A percentile compares a stretch with the other conserved stretches of the same genome.
Conservation (phyloP, 2,113 vertebrate species). For the Laticauda laticaudata region DNA sequence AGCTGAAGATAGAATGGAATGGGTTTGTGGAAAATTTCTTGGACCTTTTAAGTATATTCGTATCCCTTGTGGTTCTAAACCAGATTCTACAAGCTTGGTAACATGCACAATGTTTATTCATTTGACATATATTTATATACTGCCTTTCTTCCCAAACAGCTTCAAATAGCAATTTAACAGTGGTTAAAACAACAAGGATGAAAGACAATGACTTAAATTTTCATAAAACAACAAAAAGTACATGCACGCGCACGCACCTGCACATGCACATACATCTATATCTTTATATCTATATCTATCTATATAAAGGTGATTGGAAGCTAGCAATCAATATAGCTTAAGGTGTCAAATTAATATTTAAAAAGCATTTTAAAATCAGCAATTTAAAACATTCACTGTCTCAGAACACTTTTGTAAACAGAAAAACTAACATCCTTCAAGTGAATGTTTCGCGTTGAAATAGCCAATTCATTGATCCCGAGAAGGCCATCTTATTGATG, state of each 20-base stretch:
- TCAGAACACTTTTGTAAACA: not conserved
- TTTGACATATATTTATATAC: not conserved
- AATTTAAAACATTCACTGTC: not conserved
- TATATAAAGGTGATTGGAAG: not conserved
- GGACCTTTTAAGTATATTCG: not conserved
- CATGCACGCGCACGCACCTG: too few relatives aligned
- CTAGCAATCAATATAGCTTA: not conserved
- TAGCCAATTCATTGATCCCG: not conserved
- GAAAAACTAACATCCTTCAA: not conserved
- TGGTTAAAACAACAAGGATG: not conserved
- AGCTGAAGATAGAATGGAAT: not conserved
- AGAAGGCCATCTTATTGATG: not conserved
- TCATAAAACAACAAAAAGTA: not conserved
- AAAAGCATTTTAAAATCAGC: not conserved
- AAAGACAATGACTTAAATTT: not conserved
- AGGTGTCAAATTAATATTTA: not conserved
- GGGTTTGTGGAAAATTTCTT: not conserved
- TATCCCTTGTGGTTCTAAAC: not conserved
- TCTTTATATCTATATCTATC: too few relatives aligned
- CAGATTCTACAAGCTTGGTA: not conserved
- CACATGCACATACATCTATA: too few relatives aligned
- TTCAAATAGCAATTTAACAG: not conserved
- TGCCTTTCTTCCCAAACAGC: not conserved
- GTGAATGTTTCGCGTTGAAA: not conserved
- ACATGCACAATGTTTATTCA: not conserved